Conservation (phyloP, 2,797 vertebrate genomes). For the Aratinga solstitialis region DNA sequence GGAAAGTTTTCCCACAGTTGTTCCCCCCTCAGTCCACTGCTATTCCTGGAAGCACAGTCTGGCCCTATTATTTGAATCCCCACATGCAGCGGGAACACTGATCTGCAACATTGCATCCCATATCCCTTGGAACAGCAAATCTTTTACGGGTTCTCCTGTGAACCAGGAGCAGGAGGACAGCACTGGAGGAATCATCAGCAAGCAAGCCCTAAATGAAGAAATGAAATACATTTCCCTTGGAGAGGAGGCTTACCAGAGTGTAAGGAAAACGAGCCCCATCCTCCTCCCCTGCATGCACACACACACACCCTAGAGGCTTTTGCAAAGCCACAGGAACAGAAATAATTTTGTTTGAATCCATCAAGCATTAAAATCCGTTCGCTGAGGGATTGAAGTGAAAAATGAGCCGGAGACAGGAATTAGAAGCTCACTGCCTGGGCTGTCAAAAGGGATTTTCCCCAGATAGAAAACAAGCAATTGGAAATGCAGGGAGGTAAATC, state of each 20-base stretch:
- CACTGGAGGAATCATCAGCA: neutral
- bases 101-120: neutral
- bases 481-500: conserved; percentile 62
- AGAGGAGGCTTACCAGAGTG: conserved; percentile 48
- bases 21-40: neutral
- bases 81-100: neutral
- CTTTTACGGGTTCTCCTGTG: neutral
- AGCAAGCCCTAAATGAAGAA: conserved; percentile 38
- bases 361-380: conserved; percentile 75
- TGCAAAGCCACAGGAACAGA: conserved; percentile 69
- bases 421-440: conserved; percentile 68
- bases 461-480: conserved; percentile 69
- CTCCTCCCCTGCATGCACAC: conserved; percentile 3
- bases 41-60: neutral
- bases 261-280: conserved; percentile 44
- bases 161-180: conserved; percentile 3
- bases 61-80: neutral
- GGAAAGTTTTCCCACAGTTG: neutral
- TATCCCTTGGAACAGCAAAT: neutral
- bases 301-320: conserved; percentile 57
- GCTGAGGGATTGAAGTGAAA: conserved; percentile 71
- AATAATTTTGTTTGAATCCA: conserved; percentile 76
- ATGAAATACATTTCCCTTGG: conserved; percentile 32
- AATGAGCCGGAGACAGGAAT: conserved; percentile 71
- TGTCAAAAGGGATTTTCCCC: conserved; percentile 74